Evolutionary conservation across 2,797 vertebrate species (phyloP).

Genomic region (Emydoidea blandingii): DNA sequence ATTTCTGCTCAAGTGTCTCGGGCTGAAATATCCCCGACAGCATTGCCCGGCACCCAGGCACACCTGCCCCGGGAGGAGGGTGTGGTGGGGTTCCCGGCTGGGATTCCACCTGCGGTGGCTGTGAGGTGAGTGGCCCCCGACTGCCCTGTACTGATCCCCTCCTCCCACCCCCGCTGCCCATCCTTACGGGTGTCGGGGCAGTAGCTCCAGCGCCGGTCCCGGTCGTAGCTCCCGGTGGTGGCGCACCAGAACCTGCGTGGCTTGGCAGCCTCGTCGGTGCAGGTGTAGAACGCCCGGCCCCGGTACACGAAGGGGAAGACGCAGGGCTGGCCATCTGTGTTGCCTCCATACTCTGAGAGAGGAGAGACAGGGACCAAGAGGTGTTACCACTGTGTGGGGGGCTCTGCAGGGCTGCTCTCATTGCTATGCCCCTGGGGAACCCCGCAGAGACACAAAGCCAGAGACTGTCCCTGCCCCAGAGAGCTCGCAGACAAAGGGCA

Average conservation of each 20-base stretch:
- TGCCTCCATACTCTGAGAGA: constrained; percentile 85
- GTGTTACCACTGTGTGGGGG: too few relatives aligned
- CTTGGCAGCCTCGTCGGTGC: constrained; percentile 79
- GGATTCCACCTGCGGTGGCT: too few relatives aligned
- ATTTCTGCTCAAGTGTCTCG: too few relatives aligned
- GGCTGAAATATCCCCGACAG: too few relatives aligned
- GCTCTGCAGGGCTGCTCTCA: neutral
- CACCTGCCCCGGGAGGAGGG: too few relatives aligned
- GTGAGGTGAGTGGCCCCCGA: too few relatives aligned
- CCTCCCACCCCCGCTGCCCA: too few relatives aligned
- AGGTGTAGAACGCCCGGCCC: constrained; percentile 85
- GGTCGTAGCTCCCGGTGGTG: neutral
- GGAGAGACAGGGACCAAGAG: neutral
- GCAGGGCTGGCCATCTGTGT: constrained; percentile 84
- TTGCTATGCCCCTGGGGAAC: too few relatives aligned
- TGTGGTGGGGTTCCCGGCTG: rapidly evolving
- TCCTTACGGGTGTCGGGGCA: neutral
- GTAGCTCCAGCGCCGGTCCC: neutral
- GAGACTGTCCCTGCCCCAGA: neutral
- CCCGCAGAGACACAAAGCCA: neutral
- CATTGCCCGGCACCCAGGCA: too few relatives aligned
- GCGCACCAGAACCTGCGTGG: neutral
- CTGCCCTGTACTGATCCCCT: too few relatives aligned
- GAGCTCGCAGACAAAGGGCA: too few relatives aligned
- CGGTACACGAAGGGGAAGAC: constrained; percentile 85